These are phyloP conservation scores for Cirrhinus mrigala DNA, from an alignment of 2,797 vertebrate genomes.

Conservation along the genomic window DNA sequence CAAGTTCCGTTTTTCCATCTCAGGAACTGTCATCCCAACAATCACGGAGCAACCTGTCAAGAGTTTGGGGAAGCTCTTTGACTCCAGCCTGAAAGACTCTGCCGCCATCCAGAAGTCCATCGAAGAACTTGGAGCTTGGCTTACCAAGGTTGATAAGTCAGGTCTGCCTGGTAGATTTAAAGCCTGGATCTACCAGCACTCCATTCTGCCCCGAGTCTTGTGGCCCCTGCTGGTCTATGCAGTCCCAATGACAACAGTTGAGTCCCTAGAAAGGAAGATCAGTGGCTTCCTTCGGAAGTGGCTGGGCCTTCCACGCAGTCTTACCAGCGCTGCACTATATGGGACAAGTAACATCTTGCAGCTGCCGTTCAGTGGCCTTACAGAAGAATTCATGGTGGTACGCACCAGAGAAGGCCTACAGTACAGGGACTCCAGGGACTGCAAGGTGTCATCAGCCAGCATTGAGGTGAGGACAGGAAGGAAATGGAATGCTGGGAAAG, in stretches of 20 bases:
- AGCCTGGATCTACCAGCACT: slow-evolving; percentile 1
- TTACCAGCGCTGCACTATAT: too few species aligned
- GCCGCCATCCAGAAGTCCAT: too few species aligned
- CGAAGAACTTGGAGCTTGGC: too few species aligned
- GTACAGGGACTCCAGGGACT: slow-evolving; percentile 1
- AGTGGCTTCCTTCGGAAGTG: not conserved
- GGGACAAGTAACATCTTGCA: too few species aligned
- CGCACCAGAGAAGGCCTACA: not conserved
- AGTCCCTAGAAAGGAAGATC: slow-evolving; percentile 7
- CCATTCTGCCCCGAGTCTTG: not conserved
- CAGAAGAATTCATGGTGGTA: not conserved
- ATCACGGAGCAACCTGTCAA: too few species aligned
- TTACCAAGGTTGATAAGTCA: too few species aligned
- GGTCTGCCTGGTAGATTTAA: too few species aligned
- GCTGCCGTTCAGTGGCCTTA: not conserved
- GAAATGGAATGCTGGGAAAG: slow-evolving; percentile 8
- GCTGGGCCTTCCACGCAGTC: too few species aligned
- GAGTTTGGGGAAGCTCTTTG: too few species aligned
- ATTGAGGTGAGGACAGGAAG: slow-evolving; percentile 24
- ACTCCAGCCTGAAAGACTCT: too few species aligned
- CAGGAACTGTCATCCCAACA: too few species aligned
- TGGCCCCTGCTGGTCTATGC: not conserved
- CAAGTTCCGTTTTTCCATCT: too few species aligned
- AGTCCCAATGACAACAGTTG: not conserved
- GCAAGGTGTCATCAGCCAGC: not conserved